Evolutionary conservation across 2,113 vertebrate genomes (phyloP), one percentile per base, ranked within the genome.

Genomic region (Electrona antarctica): DNA sequence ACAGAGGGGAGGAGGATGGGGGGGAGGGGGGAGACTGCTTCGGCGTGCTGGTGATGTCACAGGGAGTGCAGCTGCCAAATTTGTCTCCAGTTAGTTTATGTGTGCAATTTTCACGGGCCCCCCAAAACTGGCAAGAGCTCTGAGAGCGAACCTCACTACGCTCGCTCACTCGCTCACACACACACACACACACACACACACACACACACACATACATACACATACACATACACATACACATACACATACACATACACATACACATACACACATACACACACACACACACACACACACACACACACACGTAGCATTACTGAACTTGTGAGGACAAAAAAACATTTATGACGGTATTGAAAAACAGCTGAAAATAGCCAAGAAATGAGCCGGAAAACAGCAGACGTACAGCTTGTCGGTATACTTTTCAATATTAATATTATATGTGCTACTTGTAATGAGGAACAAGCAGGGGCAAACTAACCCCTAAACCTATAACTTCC

Each of bases 251-350:
- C 77, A 69, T 78, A 82, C 66, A 48, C 29, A 10, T 68, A 79
- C 63, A 60, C 69, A 85, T 69, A 77, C 77, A 71, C 78, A 82
- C 67, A 52, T 29, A 41, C 78, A 82, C 73, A 82, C 74, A 78
- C 49, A 1, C 66, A 33, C 64, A 81, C 72, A 64, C 67, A 48
- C 69, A 60, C 69, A 85, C 70, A 77, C 77, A 71, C 78, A 83
- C 67, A 52, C 45, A 41, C 78, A 83, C 73, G 80, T 72, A 78
- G 33, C 33, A 41, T 41, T 41, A 41, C 33, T 41, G 5, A 4
- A 41, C 33, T 41, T 41, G 33, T 6, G 5, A 41, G 33, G 33
- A 41, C 33, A 41, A 4, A 41, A 41, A 41, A 21, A 21, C 21
- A 3, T 41, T 6, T 41, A 41, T 3, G 33, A 41, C 33, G 33